These are phyloP conservation scores for Scomber scombrus DNA, from an alignment of 2,113 vertebrate species.

Conservation along the genomic window DNA sequence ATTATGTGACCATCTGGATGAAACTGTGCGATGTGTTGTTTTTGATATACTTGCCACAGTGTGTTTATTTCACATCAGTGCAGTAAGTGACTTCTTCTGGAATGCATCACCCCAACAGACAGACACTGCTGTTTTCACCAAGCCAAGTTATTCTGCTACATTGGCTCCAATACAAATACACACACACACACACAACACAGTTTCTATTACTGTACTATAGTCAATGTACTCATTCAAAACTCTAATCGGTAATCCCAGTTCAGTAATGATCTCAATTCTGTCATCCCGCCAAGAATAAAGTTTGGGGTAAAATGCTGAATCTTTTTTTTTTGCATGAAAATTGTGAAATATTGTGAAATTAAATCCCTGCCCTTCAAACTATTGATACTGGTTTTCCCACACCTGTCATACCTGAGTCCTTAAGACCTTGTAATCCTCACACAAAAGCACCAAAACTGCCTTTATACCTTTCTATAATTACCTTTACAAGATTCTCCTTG, in stretches of 20 bases:
- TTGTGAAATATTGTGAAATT: too few relatives aligned
- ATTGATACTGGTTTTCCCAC: too few relatives aligned
- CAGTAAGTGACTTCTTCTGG: constrained; percentile 10
- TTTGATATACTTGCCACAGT: constrained; percentile 3
- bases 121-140: not conserved
- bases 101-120: not conserved
- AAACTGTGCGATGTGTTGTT: constrained; percentile 1
- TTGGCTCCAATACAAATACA: not conserved
- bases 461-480: too few relatives aligned
- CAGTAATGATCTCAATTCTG: not conserved
- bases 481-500: not conserved
- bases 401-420: too few relatives aligned
- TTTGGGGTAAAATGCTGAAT: too few relatives aligned
- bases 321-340: too few relatives aligned
- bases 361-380: too few relatives aligned
- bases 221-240: not conserved
- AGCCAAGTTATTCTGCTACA: not conserved
- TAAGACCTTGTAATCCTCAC: too few relatives aligned
- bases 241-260: not conserved
- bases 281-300: too few relatives aligned
- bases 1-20: constrained; percentile 39
- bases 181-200: not conserved
- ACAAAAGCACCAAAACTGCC: too few relatives aligned
- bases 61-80: constrained; percentile 2
- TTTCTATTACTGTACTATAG: not conserved